phyloP scores from a whole-genome alignment of 2,113 vertebrate species.

The Burhinus bistriatus region DNA sequence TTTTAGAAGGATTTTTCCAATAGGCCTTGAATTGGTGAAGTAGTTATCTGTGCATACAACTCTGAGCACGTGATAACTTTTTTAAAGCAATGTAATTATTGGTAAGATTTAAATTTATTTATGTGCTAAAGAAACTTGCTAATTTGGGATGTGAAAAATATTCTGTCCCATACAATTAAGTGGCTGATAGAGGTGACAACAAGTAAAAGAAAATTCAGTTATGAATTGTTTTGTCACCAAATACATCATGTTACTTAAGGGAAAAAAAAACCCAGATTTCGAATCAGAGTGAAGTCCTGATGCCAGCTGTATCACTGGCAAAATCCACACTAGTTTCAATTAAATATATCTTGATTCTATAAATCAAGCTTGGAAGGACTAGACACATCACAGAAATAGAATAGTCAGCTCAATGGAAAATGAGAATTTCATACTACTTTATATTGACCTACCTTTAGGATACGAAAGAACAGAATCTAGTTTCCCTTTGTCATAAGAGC shows the following conservation, averaged over 20 bases:
- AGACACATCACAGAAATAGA: neutral
- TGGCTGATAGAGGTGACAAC: neutral
- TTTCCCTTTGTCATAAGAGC: neutral
- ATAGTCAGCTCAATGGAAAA: neutral
- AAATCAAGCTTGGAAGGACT: neutral
- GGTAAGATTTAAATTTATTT: neutral
- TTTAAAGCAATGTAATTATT: neutral
- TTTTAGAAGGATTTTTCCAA: neutral
- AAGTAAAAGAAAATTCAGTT: neutral
- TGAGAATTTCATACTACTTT: neutral
- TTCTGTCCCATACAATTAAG: neutral
- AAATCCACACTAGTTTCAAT: neutral
- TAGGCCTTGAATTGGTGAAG: neutral
- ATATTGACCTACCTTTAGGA: neutral
- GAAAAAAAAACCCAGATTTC: neutral
- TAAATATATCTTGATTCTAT: neutral
- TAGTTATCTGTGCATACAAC: neutral
- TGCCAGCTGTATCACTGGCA: neutral
- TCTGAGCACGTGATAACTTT: neutral
- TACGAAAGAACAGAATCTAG: neutral
- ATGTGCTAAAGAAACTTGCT: neutral
- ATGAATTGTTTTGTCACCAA: neutral
- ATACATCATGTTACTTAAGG: neutral
- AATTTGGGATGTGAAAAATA: neutral
- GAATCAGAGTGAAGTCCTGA: neutral